Percentiles rank a stretch among this genome's conserved stretches.
phyloP scores from a whole-genome alignment of 2,888 invertebrate species.

The Phalera bucephala region DNA sequence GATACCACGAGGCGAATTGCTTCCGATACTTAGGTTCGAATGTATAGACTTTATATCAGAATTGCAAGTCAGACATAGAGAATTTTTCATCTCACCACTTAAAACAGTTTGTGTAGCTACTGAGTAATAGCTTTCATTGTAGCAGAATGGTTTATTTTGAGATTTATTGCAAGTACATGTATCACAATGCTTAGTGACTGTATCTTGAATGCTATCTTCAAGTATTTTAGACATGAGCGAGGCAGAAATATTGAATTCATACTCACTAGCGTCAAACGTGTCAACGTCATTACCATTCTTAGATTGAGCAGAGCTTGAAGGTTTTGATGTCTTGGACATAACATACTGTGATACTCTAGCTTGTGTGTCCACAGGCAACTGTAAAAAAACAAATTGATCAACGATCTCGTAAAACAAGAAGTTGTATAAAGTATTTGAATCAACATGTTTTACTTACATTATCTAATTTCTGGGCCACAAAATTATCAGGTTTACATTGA shows the following conservation, averaged over 20 bases:
- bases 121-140: slow-evolving; percentile 81
- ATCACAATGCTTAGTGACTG: slow-evolving; percentile 91
- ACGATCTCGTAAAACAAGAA: slow-evolving; percentile 13
- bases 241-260: slow-evolving; percentile 90
- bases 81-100: slow-evolving; percentile 74
- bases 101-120: slow-evolving; percentile 85
- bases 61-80: slow-evolving; percentile 85
- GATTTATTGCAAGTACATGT: slow-evolving; percentile 89
- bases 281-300: slow-evolving; percentile 69
- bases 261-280: slow-evolving; percentile 83
- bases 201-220: slow-evolving; percentile 93
- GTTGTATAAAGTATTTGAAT: slow-evolving; percentile 1
- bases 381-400: slow-evolving; percentile 44
- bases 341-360: slow-evolving; percentile 92
- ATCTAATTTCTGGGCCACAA: slow-evolving; percentile 95
- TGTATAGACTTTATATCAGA: slow-evolving; percentile 75
- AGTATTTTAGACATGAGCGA: slow-evolving; percentile 96
- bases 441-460: slow-evolving; percentile 85
- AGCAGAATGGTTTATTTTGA: slow-evolving; percentile 77
- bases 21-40: slow-evolving; percentile 68
- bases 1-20: slow-evolving; percentile 61
- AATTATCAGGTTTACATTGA: slow-evolving; percentile 97
- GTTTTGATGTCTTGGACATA: slow-evolving; percentile 81
- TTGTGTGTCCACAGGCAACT: slow-evolving; percentile 96
- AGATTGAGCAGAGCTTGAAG: slow-evolving; percentile 67